phyloP scores from a whole-genome alignment of 2,113 vertebrate genomes.

The Pagrus major region DNA sequence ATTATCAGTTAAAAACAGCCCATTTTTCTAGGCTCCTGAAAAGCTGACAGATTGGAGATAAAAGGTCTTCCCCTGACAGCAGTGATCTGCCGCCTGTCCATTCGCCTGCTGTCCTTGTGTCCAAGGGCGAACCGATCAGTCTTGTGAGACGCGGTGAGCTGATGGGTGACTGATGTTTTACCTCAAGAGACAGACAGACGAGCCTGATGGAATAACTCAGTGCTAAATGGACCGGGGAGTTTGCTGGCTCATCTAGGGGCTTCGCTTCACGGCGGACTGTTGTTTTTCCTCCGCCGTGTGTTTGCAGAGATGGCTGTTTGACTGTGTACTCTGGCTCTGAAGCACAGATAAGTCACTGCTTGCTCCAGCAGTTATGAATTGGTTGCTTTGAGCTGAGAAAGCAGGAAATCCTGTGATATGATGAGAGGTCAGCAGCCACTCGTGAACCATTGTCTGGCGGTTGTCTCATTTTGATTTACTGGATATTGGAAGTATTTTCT shows the following conservation, averaged over 20 bases:
- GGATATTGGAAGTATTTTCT: not conserved
- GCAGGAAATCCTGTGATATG: slow-evolving; percentile 10
- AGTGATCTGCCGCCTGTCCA: not conserved
- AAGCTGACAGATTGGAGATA: slow-evolving; percentile 9
- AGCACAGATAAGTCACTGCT: slow-evolving; percentile 11
- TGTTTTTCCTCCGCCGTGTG: not conserved
- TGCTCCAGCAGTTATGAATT: not conserved
- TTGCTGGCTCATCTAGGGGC: slow-evolving; percentile 18
- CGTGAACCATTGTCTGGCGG: not conserved
- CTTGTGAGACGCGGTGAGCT: slow-evolving; percentile 11
- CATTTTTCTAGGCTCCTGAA: not conserved
- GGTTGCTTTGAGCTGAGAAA: slow-evolving; percentile 11
- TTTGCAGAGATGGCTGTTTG: slow-evolving; percentile 10
- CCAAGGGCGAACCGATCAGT: slow-evolving; percentile 68
- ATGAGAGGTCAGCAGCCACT: not conserved
- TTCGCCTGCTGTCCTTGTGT: slow-evolving; percentile 24
- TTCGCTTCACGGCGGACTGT: not conserved
- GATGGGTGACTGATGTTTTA: slow-evolving; percentile 52
- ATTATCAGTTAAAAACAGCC: not conserved
- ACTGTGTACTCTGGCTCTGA: slow-evolving; percentile 23
- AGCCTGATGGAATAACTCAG: slow-evolving; percentile 52
- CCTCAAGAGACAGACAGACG: slow-evolving; percentile 26
- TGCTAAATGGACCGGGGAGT: slow-evolving; percentile 44
- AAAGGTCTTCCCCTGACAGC: slow-evolving; percentile 23
- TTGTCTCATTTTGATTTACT: slow-evolving; percentile 4